Conservation (phyloP, 2,888 invertebrate species). For the Macrostomum cliftonense region DNA sequence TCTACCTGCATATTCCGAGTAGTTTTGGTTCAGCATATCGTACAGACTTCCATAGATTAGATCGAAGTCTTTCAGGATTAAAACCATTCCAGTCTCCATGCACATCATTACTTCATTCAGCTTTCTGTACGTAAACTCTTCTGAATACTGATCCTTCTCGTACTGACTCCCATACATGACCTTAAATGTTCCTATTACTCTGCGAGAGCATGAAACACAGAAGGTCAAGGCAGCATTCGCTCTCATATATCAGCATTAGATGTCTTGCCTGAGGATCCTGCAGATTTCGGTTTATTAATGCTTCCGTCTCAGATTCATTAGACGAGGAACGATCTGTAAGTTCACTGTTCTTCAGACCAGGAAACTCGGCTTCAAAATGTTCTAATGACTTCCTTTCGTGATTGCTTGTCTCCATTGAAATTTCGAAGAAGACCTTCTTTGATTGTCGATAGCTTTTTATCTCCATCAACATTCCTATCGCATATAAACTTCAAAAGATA, state of each 20-base stretch:
- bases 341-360: neutral
- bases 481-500: slow-evolving; percentile 9
- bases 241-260: slow-evolving; percentile 14
- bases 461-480: neutral
- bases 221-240: slow-evolving; percentile 4
- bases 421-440: slow-evolving; percentile 17
- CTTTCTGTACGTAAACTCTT: slow-evolving; percentile 19
- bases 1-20: slow-evolving; percentile 17
- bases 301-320: neutral
- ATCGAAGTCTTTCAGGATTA: slow-evolving; percentile 19
- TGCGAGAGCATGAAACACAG: neutral
- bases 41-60: slow-evolving; percentile 17
- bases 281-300: slow-evolving; percentile 16
- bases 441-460: neutral
- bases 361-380: slow-evolving; percentile 11
- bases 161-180: slow-evolving; percentile 21
- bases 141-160: slow-evolving; percentile 17
- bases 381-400: slow-evolving; percentile 12
- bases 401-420: slow-evolving; percentile 17
- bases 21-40: slow-evolving; percentile 17
- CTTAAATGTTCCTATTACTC: slow-evolving; percentile 12
- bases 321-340: no score
- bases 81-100: slow-evolving; percentile 19
- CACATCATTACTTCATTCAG: slow-evolving; percentile 19
- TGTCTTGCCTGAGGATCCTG: slow-evolving; percentile 15